Evolutionary conservation across 2,888 invertebrate species (phyloP), one percentile per base, ranked within the genome.

Genomic region (Cataglyphis rosenhaueri): DNA sequence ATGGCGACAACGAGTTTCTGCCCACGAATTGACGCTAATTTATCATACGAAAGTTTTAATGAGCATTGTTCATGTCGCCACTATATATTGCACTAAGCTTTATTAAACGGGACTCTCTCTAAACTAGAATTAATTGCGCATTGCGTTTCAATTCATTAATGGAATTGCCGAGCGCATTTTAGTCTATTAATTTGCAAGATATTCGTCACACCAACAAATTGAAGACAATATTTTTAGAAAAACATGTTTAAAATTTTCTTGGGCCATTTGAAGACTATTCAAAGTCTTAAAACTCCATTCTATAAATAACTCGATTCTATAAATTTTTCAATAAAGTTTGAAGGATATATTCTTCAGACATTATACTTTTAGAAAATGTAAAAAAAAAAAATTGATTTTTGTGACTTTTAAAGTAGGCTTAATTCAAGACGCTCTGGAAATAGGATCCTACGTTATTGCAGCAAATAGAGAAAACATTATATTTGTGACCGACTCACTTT

Each of bases 11-110:
- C 41, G 57, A 29, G 59, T 59, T 76, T 76, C 52, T n/a, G 65
- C 29, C 78, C 76, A 68, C 65, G 59, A 84, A 84, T 84, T 79
- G 79, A 84, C 65, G 78, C 71, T 84, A 68, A 84, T 84, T 84
- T 71, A 84, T 79, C 65, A 64, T 79, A 71, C 70, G 52, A 65
- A 52, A 65, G 79, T 70, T 70, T 70, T 35, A 70, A 32, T 18
- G 44, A 32, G 44, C 18, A 59, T 65, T 83, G 8, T 59, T 6
- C 32, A 29, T 62, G 2, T 38, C 41, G 41, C 55, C 55, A 35
- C 62, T 61, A 48, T 38, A n/a, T 29, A 18, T 62, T 57, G 52
- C 55, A 38, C 21, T 57, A 57, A 10, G 25, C 44, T 44, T 41
- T 57, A 76, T 65, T 65, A 76, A 81, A 78, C 59, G 78, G n/a